Conservation (phyloP, 2,113 vertebrate species). For the Archilochus colubris region DNA sequence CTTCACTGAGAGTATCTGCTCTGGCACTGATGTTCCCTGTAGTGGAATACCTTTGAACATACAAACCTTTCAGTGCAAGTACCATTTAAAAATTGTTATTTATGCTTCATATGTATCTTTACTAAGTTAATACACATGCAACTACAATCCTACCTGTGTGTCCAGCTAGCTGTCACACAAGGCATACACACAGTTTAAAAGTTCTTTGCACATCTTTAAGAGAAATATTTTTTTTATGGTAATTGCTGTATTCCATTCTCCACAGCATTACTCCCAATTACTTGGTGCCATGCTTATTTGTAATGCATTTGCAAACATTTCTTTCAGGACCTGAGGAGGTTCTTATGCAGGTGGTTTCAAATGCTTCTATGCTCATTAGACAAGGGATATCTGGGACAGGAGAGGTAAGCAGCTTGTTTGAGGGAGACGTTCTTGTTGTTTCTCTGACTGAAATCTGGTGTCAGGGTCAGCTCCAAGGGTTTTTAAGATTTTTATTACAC, state of each 20-base stretch:
- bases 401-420: accelerated
- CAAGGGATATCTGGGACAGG: too few species aligned
- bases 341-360: accelerated
- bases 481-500: not conserved
- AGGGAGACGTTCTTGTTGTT: not conserved
- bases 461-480: not conserved
- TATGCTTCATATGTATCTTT: not conserved
- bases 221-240: not conserved
- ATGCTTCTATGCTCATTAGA: not conserved
- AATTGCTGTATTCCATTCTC: not conserved
- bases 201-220: not conserved
- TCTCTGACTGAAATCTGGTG: not conserved
- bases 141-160: not conserved
- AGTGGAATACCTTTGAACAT: not conserved
- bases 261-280: not conserved
- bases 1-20: not conserved
- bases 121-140: not conserved
- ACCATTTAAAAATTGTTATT: not conserved
- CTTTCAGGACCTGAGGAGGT: not conserved
- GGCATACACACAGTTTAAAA: not conserved
- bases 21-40: not conserved
- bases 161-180: not conserved
- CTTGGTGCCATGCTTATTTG: not conserved
- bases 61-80: not conserved
- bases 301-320: not conserved